Evolutionary conservation across 2,113 vertebrate species (phyloP).

Genomic region (Percopsis transmontana): DNA sequence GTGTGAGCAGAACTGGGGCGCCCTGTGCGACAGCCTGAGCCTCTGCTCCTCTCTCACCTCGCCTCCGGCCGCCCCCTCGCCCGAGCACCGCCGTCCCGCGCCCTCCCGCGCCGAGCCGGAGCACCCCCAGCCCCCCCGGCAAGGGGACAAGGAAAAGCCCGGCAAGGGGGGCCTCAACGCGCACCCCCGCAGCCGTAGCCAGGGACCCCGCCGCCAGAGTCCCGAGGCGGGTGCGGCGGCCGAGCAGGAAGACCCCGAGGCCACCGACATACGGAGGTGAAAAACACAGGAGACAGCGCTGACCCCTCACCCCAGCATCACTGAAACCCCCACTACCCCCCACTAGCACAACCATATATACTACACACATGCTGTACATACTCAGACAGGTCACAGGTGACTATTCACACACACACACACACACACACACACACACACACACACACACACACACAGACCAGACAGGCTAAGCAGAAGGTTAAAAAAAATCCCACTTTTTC

Average conservation of each 20-base stretch:
- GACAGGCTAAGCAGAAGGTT: conserved; percentile 71
- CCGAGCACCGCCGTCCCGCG: conserved; percentile 63
- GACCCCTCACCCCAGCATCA: conserved; percentile 35
- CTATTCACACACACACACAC: conserved; percentile 3
- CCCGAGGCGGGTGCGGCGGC: conserved; percentile 79
- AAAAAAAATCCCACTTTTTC: conserved; percentile 58
- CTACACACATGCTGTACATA: conserved; percentile 4
- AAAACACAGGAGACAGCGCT: conserved; percentile 59
- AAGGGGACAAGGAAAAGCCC: conserved; percentile 83
- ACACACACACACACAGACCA: conserved; percentile 38
- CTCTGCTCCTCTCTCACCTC: conserved; percentile 84
- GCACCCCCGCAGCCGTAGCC: conserved; percentile 78
- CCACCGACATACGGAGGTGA: conserved; percentile 95
- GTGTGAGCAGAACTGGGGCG: conserved; percentile 96
- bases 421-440: conserved; percentile 25
- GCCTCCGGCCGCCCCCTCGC: conserved; percentile 54
- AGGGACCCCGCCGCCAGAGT: conserved; percentile 79
- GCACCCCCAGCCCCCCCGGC: conserved; percentile 62
- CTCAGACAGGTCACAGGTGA: not conserved
- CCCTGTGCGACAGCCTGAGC: conserved; percentile 91
- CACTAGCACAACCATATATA: conserved; percentile 14
- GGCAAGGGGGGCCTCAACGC: conserved; percentile 77
- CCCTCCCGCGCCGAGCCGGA: conserved; percentile 77
- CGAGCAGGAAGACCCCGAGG: conserved; percentile 85
- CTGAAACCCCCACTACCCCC: conserved; percentile 41